Evolutionary conservation across 2,113 vertebrate species (phyloP).

Genomic region (Sphaerodactylus townsendi): DNA sequence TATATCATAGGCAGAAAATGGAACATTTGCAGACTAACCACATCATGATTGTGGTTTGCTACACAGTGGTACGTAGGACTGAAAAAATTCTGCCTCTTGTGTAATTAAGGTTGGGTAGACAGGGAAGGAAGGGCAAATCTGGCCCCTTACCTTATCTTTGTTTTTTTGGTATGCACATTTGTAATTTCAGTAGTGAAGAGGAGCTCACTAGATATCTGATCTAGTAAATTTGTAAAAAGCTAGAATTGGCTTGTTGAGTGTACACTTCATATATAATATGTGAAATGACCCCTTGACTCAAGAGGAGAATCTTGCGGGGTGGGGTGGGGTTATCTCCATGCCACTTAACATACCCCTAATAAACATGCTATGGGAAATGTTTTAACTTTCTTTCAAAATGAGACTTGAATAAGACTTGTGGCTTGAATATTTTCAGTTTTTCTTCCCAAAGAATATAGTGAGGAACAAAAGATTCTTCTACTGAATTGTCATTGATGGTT

Average conservation of each 20-base stretch:
- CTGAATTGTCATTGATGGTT: background rate
- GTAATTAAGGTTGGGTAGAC: background rate
- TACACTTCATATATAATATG: background rate
- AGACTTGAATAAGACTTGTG: too few species aligned
- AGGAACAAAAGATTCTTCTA: background rate
- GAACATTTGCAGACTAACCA: too few species aligned
- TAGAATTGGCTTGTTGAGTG: too few species aligned
- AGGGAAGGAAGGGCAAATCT: background rate
- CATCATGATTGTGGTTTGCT: background rate
- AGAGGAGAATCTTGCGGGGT: too few species aligned
- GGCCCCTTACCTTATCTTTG: background rate
- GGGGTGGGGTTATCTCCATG: too few species aligned
- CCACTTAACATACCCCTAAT: too few species aligned
- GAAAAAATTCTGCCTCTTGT: background rate
- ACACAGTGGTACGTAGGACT: background rate
- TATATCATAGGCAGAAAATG: too few species aligned
- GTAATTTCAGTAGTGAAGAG: background rate
- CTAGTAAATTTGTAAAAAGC: background rate
- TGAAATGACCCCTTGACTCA: background rate
- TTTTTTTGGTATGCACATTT: background rate
- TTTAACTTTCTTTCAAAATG: too few species aligned
- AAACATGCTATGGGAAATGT: too few species aligned
- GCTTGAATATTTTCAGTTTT: background rate
- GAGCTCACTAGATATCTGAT: background rate
- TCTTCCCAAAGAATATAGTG: background rate